A percentile compares a stretch with the other conserved stretches of the same genome.
phyloP scores from a whole-genome alignment of 2,888 invertebrate species.

The Erpobdella octoculata region DNA sequence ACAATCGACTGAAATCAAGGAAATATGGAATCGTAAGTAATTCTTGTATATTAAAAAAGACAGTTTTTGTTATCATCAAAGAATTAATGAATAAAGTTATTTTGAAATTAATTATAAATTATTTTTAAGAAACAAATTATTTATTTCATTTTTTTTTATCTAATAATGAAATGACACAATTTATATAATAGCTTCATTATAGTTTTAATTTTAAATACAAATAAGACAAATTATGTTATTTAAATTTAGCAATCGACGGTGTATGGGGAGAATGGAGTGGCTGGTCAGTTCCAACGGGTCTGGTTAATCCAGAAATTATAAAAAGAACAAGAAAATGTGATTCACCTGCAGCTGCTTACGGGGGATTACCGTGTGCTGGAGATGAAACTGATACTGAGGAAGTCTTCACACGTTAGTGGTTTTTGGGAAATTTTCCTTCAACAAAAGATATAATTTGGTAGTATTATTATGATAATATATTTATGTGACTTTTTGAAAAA shows the following conservation, averaged over 20 bases:
- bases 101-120: too few relatives aligned
- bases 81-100: too few relatives aligned
- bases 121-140: too few relatives aligned
- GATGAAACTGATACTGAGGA: conserved; percentile 38
- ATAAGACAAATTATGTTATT: too few relatives aligned
- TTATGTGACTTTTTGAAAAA: not conserved
- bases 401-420: not conserved
- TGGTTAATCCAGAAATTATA: conserved; percentile 39
- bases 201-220: too few relatives aligned
- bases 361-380: conserved; percentile 46
- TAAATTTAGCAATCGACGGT: conserved; percentile 33
- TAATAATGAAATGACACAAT: too few relatives aligned
- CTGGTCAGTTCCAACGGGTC: conserved; percentile 24
- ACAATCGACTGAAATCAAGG: conserved; percentile 6
- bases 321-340: conserved; percentile 45
- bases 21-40: not conserved
- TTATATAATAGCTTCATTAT: too few relatives aligned
- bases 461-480: not conserved
- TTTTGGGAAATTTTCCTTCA: not conserved
- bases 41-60: not conserved
- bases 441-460: too few relatives aligned
- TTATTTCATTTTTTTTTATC: too few relatives aligned
- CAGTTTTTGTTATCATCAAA: too few relatives aligned
- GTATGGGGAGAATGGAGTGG: conserved; percentile 32
- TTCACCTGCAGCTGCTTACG: conserved; percentile 45